These are phyloP conservation scores for Riparia riparia DNA, from an alignment of 2,113 vertebrate genomes.

Conservation along the genomic window DNA sequence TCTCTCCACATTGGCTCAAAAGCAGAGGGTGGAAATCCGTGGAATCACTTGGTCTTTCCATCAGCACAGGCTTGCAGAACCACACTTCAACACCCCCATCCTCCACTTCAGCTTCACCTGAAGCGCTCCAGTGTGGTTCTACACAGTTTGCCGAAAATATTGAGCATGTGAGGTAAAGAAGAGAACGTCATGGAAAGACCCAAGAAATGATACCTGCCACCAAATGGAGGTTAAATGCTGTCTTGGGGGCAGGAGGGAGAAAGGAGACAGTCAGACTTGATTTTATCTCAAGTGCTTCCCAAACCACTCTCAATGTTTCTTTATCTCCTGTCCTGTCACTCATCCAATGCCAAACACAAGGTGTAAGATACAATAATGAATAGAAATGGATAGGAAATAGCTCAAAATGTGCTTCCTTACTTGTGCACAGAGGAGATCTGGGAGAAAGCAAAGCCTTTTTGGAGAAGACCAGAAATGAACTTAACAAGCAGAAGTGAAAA, in stretches of 20 bases:
- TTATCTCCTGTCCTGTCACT: neutral
- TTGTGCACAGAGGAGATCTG: neutral
- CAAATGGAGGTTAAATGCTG: fast-evolving
- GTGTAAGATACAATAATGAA: neutral
- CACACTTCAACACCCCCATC: fast-evolving
- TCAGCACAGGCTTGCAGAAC: neutral
- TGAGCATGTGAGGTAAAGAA: neutral
- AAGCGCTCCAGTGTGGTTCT: neutral
- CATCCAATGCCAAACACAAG: neutral
- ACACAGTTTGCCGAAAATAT: neutral
- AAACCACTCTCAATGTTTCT: neutral
- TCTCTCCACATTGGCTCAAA: neutral
- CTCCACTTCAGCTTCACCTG: neutral
- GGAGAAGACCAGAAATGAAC: neutral
- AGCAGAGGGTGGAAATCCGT: neutral
- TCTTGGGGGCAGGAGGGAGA: neutral
- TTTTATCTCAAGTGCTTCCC: neutral
- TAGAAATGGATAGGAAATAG: neutral
- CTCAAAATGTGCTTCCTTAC: neutral
- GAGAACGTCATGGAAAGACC: neutral
- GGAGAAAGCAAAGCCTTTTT: neutral
- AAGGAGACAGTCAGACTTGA: neutral
- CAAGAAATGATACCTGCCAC: neutral
- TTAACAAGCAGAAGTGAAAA: neutral
- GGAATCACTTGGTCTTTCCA: neutral